Conservation (phyloP, 2,888 invertebrate genomes). For the Galerucella calmariensis region DNA sequence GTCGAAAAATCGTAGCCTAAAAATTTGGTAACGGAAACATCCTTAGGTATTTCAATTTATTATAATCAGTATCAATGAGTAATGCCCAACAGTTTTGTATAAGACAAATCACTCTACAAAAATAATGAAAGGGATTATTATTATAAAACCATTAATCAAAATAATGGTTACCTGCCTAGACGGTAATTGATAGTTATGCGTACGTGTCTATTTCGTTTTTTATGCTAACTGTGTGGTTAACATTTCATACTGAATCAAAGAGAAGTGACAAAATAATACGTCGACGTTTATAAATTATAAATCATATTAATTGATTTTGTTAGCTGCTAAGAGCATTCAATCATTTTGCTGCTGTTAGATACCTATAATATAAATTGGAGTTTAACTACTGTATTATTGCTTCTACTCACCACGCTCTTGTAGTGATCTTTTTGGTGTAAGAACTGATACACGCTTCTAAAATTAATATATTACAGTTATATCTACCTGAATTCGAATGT, state of each 20-base stretch:
- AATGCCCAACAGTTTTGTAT: constrained; percentile 31
- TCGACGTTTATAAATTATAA: constrained; percentile 6
- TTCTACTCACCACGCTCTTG: background rate
- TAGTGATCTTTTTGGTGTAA: background rate
- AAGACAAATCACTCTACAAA: constrained; percentile 44
- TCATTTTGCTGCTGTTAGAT: background rate
- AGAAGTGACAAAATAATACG: constrained; percentile 25
- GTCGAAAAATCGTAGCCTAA: background rate
- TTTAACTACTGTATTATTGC: background rate
- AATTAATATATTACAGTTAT: background rate
- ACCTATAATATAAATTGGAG: background rate
- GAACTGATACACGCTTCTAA: background rate
- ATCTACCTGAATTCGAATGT: background rate
- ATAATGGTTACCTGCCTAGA: constrained; percentile 46
- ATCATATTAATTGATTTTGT: constrained; percentile 1
- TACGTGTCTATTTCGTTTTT: constrained; percentile 26
- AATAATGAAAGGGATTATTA: constrained; percentile 48
- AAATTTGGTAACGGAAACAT: constrained; percentile 4
- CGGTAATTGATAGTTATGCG: constrained; percentile 42
- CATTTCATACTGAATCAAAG: constrained; percentile 18
- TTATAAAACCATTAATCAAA: constrained; percentile 53
- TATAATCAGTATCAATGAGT: constrained; percentile 23
- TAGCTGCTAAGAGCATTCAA: background rate
- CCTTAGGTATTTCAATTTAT: constrained; percentile 16
- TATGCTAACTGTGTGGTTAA: constrained; percentile 23